Percentiles rank a stretch among this genome's conserved stretches.
Evolutionary conservation across 2,888 invertebrate genomes (phyloP).

Genomic region (Eilema depressum): DNA sequence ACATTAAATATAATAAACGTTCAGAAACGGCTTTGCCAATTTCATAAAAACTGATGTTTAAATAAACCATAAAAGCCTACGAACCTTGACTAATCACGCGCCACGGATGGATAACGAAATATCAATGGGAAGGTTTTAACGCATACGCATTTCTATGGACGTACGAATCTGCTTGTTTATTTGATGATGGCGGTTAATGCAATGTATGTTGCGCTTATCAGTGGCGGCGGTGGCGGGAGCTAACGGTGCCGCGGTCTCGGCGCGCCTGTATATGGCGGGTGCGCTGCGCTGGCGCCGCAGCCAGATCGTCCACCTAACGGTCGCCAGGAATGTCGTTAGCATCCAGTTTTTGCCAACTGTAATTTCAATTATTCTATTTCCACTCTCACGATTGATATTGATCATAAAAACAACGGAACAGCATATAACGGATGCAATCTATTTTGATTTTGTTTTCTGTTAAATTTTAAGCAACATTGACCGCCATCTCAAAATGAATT

Average conservation of each 20-base stretch:
- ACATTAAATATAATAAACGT: constrained; percentile 12
- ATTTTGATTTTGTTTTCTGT: constrained; percentile 41
- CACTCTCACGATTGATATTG: constrained; percentile 63
- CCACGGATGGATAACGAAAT: constrained; percentile 13
- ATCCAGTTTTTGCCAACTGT: constrained; percentile 74
- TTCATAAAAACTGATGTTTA: constrained; percentile 12
- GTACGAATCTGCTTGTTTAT: constrained; percentile 51
- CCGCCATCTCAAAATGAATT: constrained; percentile 43
- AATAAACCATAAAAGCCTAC: constrained; percentile 14
- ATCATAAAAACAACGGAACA: constrained; percentile 67
- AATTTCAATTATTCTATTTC: constrained; percentile 71
- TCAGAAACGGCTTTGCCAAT: constrained; percentile 4
- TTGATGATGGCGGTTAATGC: constrained; percentile 57
- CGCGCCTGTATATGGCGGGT: constrained; percentile 54
- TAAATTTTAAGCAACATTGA: constrained; percentile 43
- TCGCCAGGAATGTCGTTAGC: constrained; percentile 79
- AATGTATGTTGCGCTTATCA: constrained; percentile 61
- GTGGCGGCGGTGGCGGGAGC: constrained; percentile 40
- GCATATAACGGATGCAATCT: constrained; percentile 53
- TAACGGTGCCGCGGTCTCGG: constrained; percentile 47
- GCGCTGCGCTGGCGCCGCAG: constrained; percentile 58
- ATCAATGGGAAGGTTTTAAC: constrained; percentile 15
- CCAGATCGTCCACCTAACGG: constrained; percentile 78
- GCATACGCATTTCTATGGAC: constrained; percentile 38
- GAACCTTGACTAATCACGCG: constrained; percentile 14